Evolutionary conservation across 2,888 invertebrate species (phyloP), one percentile per base, ranked within the genome.

Genomic region (Petrolisthes cinctipes): DNA sequence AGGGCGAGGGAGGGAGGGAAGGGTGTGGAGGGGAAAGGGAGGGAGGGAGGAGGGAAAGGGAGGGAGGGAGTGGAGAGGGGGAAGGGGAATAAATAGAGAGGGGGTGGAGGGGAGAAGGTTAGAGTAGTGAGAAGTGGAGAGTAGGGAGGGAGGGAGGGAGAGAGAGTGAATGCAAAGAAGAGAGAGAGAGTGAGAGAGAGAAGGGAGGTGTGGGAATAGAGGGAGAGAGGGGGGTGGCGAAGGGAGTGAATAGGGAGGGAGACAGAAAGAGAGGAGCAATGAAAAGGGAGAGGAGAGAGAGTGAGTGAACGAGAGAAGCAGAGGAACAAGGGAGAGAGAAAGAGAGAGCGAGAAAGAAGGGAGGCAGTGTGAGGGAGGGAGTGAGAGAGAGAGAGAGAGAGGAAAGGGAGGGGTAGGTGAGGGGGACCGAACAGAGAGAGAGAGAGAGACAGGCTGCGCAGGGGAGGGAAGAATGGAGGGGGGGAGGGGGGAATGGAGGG

Each of bases 361-460:
- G 68, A 68, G 53, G 57, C 20, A 11, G 61, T 5, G 57, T 56
- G n/a, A 56, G 54, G 56, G 37, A 56, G n/a, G 2, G 81, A 57
- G 1, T 53, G 54, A 4, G 9, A 14, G n/a, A 23, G 68, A 20
- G 51, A 11, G 68, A 17, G 56, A 68, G 68, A 68, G n/a, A 68
- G 82, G 6, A 66, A 0, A 56, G 68, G 82, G 68, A 51, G 51
- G 76, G 73, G 73, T 17, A 73, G 73, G 17, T 11, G n/a, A 6
- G 73, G 7, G 61, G 23, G 23, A 73, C 17, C 1, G 53, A 17
- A 51, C 20, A 53, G 20, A 68, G 82, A 56, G 82, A 82, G n/a
- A 20, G 78, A n/a, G 56, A 79, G 78, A 56, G 78, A 56, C 37
- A 37, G 37, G 23, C 54, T 79, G 78, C 54, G 56, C 54, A 79